Percentiles rank a stretch among this genome's conserved stretches.
Conservation (phyloP, 2,113 vertebrate species). For the Pomatorhinus ruficollis region DNA sequence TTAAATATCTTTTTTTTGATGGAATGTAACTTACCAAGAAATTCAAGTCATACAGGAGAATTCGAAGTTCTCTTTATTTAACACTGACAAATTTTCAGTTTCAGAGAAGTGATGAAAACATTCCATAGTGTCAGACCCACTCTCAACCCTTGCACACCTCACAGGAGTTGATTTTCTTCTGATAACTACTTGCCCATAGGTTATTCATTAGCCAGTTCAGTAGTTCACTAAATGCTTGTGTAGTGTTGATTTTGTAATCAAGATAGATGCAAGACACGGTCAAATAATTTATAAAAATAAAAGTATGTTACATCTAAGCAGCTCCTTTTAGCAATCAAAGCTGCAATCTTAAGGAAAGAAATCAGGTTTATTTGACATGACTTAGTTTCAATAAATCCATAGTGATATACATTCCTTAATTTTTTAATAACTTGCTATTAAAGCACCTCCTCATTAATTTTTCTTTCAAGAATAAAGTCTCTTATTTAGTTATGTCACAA, state of each 20-base stretch:
- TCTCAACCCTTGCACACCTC: neutral
- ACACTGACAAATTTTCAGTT: neutral
- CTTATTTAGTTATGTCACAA: neutral
- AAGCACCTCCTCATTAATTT: neutral
- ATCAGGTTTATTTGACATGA: neutral
- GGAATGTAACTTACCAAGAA: neutral
- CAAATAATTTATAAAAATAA: neutral
- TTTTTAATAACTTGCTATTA: neutral
- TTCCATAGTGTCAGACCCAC: no score
- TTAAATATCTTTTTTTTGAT: neutral
- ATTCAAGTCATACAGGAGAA: neutral
- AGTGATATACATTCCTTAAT: neutral
- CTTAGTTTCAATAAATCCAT: neutral
- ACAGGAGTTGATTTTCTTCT: neutral
- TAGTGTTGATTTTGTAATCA: neutral
- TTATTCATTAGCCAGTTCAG: neutral
- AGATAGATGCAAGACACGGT: neutral
- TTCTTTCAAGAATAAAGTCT: neutral
- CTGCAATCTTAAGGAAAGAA: neutral
- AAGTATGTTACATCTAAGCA: neutral
- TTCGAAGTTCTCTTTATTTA: neutral
- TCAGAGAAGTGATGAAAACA: neutral
- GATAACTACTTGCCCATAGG: neutral
- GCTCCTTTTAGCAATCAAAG: neutral
- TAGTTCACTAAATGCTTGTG: neutral